Base-by-base conservation (phyloP, 2,797 vertebrate species). In the Cirrhinus molitorella region DNA sequence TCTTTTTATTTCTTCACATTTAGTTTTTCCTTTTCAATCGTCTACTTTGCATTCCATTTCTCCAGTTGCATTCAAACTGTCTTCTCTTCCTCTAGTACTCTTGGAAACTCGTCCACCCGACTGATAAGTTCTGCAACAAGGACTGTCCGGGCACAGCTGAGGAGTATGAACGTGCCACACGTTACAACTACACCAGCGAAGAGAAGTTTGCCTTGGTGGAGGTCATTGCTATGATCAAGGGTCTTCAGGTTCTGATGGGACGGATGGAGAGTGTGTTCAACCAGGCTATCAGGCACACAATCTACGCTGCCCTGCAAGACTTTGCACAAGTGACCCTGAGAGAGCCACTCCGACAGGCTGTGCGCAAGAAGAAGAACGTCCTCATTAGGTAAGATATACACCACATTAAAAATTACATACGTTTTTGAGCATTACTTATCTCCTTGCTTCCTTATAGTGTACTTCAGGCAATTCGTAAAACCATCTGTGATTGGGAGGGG, bases 151-250 rank as follows among this genome's bases (percentile, higher is more conserved):
- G 98, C 79, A 99, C 98, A 0, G 98, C 98, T 0, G 98, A 99
- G 89, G 98, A 99, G 83, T 99, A 99, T 0, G 98, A 99, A 85
- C 94, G 98, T 16, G 98, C 98, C 88, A 99, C 98, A 0, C 96
- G 98, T 5, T 99, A 99, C 92, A 99, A 99, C 92, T 99, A 99
- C 91, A 99, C 98, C 91, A 99, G 98, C 0, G 98, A 99, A 89
- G 98, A 99, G 94, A 99, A 99, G 81, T 99, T 99, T 79, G 98
- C 98, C 67, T 95, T 99, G 82, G 98, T 99, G 83, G 98, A 99
- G 93, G 98, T 99, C 90, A 99, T 99, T 17, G 98, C 98, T 87
- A 99, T 99, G 98, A 99, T 99, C 90, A 99, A 99, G 91, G 98
- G 98, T 25, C 94, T 99, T 88, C 98, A 99, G 90, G 98, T 99